phyloP scores from a whole-genome alignment of 35 echinoderm and acorn worm genomes.

The Lytechinus pictus region DNA sequence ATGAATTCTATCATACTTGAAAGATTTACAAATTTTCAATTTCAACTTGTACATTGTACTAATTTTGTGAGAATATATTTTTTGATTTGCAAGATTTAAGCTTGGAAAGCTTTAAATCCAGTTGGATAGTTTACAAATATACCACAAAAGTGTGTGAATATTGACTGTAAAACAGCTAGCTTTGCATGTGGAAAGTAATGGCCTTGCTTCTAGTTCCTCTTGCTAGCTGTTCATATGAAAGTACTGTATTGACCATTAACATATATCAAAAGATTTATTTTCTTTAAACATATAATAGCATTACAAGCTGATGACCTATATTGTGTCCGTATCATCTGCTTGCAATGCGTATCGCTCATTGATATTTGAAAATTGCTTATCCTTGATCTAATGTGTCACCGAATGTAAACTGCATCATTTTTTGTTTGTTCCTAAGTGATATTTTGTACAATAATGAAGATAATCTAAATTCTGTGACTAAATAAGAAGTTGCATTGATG shows the following conservation, averaged over 20 bases:
- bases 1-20: neutral
- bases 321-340: neutral
- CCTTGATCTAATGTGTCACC: neutral
- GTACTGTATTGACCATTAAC: neutral
- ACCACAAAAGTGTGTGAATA: neutral
- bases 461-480: neutral
- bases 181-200: neutral
- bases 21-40: neutral
- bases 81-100: neutral
- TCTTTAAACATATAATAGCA: neutral
- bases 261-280: neutral
- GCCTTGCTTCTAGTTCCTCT: neutral
- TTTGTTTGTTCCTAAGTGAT: neutral
- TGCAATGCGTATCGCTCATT: neutral
- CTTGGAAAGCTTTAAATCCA: constrained; percentile 1
- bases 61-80: neutral
- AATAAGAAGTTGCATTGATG: neutral
- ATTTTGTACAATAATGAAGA: constrained; percentile 14
- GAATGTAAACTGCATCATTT: neutral
- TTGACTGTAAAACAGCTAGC: neutral
- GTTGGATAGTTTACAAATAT: neutral
- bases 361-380: constrained; percentile 3
- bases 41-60: neutral
- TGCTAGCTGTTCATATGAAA: neutral
- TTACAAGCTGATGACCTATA: neutral